phyloP scores from a whole-genome alignment of 2,888 invertebrate species.

The Nipponacmea schrenckii region DNA sequence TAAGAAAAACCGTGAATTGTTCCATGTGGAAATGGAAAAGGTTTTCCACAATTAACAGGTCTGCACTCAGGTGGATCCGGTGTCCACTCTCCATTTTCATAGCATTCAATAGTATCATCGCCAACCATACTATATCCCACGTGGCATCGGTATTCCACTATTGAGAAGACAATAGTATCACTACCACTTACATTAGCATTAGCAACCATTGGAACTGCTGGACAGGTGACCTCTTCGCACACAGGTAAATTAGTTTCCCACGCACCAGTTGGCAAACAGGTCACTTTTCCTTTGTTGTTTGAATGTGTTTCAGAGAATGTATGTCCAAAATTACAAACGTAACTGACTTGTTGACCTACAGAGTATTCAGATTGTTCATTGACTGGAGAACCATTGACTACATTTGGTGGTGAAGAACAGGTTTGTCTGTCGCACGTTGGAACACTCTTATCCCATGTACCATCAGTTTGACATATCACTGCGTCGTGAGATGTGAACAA shows the following conservation, averaged over 20 bases:
- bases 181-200: conserved; percentile 40
- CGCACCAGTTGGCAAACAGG: conserved; percentile 54
- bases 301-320: conserved; percentile 30
- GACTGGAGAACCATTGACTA: conserved; percentile 54
- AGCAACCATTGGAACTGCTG: conserved; percentile 44
- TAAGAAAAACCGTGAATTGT: conserved; percentile 31
- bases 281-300: conserved; percentile 36
- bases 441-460: conserved; percentile 53
- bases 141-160: conserved; percentile 58
- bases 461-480: conserved; percentile 50
- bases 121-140: conserved; percentile 58
- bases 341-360: conserved; percentile 43
- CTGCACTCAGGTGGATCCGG: conserved; percentile 46
- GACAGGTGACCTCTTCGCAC: conserved; percentile 56
- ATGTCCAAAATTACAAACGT: conserved; percentile 46
- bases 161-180: conserved; percentile 43
- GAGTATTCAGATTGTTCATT: conserved; percentile 37
- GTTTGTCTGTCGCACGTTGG: conserved; percentile 54
- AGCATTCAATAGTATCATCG: conserved; percentile 40
- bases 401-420: conserved; percentile 46
- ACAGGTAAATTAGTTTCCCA: conserved; percentile 58
- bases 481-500: conserved; percentile 44
- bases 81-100: conserved; percentile 55
- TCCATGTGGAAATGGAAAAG: conserved; percentile 51
- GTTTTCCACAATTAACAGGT: conserved; percentile 67